Percentiles rank a stretch among this genome's conserved stretches.
Evolutionary conservation across 92 coral and sea anemone genomes (phyloP).

Genomic region (Bergia sp.): DNA sequence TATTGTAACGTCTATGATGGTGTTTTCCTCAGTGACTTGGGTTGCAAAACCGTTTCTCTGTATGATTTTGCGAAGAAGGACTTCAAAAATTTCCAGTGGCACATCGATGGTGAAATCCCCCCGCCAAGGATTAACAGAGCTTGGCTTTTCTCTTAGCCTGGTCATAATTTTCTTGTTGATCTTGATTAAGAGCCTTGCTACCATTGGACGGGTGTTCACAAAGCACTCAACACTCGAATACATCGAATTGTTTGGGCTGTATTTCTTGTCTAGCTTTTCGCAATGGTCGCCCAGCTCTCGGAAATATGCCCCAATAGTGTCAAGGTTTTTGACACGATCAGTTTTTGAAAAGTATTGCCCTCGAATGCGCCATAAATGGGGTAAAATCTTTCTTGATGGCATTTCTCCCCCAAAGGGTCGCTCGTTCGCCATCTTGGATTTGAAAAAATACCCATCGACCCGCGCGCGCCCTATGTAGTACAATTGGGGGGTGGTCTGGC

Average conservation of each 20-base stretch:
- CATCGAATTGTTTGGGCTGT: conserved; percentile 9
- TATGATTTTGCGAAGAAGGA: conserved; percentile 22
- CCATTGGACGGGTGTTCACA: conserved; percentile 45
- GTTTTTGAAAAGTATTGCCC: conserved; percentile 24
- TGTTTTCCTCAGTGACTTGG: conserved; percentile 25
- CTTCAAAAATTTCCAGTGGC: conserved; percentile 22
- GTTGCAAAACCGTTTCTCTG: conserved; percentile 34
- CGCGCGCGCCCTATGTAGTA: not conserved
- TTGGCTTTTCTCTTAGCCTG: conserved; percentile 35
- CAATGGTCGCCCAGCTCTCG: conserved; percentile 16
- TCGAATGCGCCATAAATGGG: conserved; percentile 18
- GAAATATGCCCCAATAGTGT: conserved; percentile 17
- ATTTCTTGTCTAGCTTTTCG: conserved; percentile 23
- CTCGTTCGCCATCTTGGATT: conserved; percentile 38
- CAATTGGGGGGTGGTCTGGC: too few relatives aligned
- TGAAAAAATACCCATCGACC: conserved; percentile 5
- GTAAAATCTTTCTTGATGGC: conserved; percentile 35
- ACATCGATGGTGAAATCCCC: conserved; percentile 26
- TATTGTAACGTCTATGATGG: conserved; percentile 10
- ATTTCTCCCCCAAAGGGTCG: conserved; percentile 30
- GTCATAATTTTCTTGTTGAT: conserved; percentile 34
- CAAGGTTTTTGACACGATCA: not conserved
- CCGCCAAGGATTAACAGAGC: conserved; percentile 31
- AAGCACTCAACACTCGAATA: conserved; percentile 33
- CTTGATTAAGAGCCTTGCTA: conserved; percentile 28